These are phyloP conservation scores for Busseola fusca DNA, from an alignment of 2,888 invertebrate species.

Conservation along the genomic window DNA sequence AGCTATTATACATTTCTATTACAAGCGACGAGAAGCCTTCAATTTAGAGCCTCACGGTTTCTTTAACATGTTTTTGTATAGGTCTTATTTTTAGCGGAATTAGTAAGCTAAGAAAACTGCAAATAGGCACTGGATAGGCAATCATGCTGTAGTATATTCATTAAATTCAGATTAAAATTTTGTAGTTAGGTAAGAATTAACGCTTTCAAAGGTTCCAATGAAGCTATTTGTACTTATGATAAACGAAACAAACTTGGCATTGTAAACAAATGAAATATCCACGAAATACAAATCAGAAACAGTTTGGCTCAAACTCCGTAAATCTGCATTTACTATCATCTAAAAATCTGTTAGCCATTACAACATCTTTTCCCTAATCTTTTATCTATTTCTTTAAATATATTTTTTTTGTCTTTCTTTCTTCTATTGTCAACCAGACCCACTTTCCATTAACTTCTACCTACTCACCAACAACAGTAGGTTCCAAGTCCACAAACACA, in stretches of 20 bases:
- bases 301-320: neutral
- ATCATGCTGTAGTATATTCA: slow-evolving; percentile 5
- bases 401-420: no score
- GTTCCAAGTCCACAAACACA: slow-evolving; percentile 97
- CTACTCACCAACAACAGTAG: slow-evolving; percentile 95
- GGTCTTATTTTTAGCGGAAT: slow-evolving; percentile 36
- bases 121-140: neutral
- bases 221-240: slow-evolving; percentile 5
- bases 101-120: slow-evolving; percentile 2
- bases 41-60: slow-evolving; percentile 61
- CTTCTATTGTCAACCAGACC: no score
- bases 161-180: slow-evolving; percentile 2
- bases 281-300: neutral
- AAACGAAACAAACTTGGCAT: neutral
- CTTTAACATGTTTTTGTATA: slow-evolving; percentile 52
- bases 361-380: no score
- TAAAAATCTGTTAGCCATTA: no score
- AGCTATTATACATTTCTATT: slow-evolving; percentile 59
- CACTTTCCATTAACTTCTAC: no score
- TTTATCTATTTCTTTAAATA: no score
- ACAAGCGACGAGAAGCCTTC: slow-evolving; percentile 56
- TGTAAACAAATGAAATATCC: slow-evolving; percentile 18
- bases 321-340: neutral
- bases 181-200: neutral
- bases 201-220: neutral